phyloP scores from a whole-genome alignment of 2,888 invertebrate species.

The Dermolepida albohirtum region DNA sequence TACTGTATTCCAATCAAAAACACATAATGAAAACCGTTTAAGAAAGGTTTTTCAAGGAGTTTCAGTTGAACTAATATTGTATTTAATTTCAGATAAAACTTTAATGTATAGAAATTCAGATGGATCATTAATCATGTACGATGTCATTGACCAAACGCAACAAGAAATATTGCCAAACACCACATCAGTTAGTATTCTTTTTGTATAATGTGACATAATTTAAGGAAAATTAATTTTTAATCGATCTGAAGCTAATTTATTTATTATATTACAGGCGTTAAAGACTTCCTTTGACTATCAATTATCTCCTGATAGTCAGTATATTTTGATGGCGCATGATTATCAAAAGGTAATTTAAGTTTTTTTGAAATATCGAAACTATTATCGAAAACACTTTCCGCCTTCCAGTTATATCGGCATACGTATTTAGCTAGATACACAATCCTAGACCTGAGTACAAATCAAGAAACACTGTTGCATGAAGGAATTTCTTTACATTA shows the following conservation, averaged over 20 bases:
- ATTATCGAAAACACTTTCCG: too few species aligned
- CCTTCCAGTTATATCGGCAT: slow-evolving; percentile 79
- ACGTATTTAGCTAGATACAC: slow-evolving; percentile 82
- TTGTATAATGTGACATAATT: neutral
- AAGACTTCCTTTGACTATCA: slow-evolving; percentile 67
- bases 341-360: slow-evolving; percentile 70
- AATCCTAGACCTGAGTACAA: slow-evolving; percentile 73
- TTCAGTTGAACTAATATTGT: too few species aligned
- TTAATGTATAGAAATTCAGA: slow-evolving; percentile 72
- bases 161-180: slow-evolving; percentile 62
- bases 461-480: slow-evolving; percentile 61
- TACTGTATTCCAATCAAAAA: too few species aligned
- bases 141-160: slow-evolving; percentile 65
- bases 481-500: slow-evolving; percentile 71
- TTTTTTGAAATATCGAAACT: too few species aligned
- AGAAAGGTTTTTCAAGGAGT: too few species aligned
- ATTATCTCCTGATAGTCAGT: slow-evolving; percentile 75
- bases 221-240: too few species aligned
- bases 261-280: slow-evolving; percentile 57
- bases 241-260: too few species aligned
- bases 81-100: slow-evolving; percentile 66
- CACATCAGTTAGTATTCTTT: slow-evolving; percentile 3
- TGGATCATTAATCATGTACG: slow-evolving; percentile 70
- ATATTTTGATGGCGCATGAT: slow-evolving; percentile 72
- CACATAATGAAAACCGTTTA: too few species aligned